phyloP scores from a whole-genome alignment of 2,797 vertebrate genomes.

The Gallinago stenura region DNA sequence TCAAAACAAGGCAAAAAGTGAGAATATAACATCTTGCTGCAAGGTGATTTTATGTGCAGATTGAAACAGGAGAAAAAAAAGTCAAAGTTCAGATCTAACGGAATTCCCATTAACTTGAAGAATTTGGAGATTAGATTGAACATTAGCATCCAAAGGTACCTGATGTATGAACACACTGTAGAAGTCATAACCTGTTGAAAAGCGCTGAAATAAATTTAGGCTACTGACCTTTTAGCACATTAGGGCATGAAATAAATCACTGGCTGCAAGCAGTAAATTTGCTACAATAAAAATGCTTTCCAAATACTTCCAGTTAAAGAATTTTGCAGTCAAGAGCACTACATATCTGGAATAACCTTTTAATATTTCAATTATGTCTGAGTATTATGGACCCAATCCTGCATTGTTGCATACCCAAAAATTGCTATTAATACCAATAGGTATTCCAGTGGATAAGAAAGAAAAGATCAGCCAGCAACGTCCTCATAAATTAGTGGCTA shows the following conservation, averaged over 20 bases:
- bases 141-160: slow-evolving; percentile 8
- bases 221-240: slow-evolving; percentile 53
- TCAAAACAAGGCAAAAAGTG: slow-evolving; percentile 59
- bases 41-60: slow-evolving; percentile 62
- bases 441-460: neutral
- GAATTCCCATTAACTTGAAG: slow-evolving; percentile 36
- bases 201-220: slow-evolving; percentile 59
- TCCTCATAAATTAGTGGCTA: neutral
- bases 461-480: neutral
- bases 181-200: slow-evolving; percentile 70
- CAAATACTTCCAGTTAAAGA: slow-evolving; percentile 9
- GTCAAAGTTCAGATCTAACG: slow-evolving; percentile 27
- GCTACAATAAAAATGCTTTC: slow-evolving; percentile 58
- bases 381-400: neutral
- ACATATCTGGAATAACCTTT: slow-evolving; percentile 32
- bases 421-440: neutral
- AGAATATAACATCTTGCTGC: slow-evolving; percentile 17
- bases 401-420: neutral
- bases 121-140: slow-evolving; percentile 42
- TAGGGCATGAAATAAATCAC: slow-evolving; percentile 61
- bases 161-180: slow-evolving; percentile 23
- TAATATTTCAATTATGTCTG: slow-evolving; percentile 25
- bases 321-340: slow-evolving; percentile 22
- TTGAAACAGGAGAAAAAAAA: neutral
- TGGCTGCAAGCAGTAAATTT: slow-evolving; percentile 48